Evolutionary conservation across 2,113 vertebrate species (phyloP).

Genomic region (Numenius arquata): DNA sequence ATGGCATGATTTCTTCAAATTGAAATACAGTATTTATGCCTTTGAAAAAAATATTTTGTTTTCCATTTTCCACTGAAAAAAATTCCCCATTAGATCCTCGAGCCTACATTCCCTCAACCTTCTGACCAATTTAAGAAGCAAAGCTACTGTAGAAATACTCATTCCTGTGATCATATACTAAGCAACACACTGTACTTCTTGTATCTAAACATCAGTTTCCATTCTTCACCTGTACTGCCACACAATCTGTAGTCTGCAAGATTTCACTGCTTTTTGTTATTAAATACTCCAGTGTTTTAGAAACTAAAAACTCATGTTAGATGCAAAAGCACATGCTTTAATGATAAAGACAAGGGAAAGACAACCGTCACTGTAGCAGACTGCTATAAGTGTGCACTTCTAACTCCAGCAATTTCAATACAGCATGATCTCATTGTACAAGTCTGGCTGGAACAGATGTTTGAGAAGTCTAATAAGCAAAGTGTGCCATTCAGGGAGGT

Average conservation of each 20-base stretch:
- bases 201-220: background rate
- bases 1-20: background rate
- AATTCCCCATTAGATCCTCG: background rate
- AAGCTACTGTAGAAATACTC: background rate
- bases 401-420: background rate
- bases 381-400: background rate
- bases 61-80: background rate
- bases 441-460: background rate
- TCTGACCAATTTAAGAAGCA: background rate
- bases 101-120: background rate
- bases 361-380: background rate
- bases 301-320: background rate
- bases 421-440: background rate
- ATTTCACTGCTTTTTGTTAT: background rate
- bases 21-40: background rate
- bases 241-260: background rate
- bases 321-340: background rate
- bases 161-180: background rate
- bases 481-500: background rate
- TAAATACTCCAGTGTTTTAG: background rate
- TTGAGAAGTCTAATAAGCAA: background rate
- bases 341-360: background rate
- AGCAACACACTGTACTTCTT: background rate
- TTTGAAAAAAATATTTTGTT: background rate
- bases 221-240: background rate